phyloP scores from a whole-genome alignment of 2,113 vertebrate species.

The Potamarius usumacintae region DNA sequence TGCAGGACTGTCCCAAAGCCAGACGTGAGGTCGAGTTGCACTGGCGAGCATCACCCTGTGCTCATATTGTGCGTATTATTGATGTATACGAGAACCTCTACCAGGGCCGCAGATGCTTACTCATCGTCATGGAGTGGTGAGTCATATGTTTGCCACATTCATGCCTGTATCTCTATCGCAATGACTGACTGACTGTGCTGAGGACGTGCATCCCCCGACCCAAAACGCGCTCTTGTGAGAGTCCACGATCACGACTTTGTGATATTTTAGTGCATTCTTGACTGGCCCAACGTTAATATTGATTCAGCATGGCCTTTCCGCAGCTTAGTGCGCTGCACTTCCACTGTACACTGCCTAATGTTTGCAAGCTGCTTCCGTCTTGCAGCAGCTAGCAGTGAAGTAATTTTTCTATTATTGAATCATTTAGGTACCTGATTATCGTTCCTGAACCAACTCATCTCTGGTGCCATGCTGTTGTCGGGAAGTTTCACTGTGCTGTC shows the following conservation, averaged over 20 bases:
- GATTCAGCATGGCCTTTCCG: neutral
- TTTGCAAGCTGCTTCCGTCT: neutral
- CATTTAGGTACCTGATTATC: constrained; percentile 36
- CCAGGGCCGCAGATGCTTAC: constrained; percentile 88
- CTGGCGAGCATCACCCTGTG: constrained; percentile 90
- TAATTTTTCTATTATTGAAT: constrained; percentile 24
- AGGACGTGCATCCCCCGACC: constrained; percentile 1
- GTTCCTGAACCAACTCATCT: constrained; percentile 30
- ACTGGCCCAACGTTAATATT: neutral
- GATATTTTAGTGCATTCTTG: neutral
- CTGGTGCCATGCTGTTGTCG: constrained; percentile 8
- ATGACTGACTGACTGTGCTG: constrained; percentile 12
- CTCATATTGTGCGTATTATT: constrained; percentile 91
- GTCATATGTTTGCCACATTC: constrained; percentile 17
- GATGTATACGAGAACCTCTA: constrained; percentile 98
- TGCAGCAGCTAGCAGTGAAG: neutral
- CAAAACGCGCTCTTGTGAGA: neutral
- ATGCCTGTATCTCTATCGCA: neutral
- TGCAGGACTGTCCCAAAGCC: constrained; percentile 94
- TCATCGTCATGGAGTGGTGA: constrained; percentile 97
- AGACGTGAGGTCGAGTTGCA: constrained; percentile 94
- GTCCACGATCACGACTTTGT: neutral
- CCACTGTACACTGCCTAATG: too few species aligned
- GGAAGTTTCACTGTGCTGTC: constrained; percentile 20
- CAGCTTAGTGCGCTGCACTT: neutral